phyloP scores from a whole-genome alignment of 2,888 invertebrate species.

The Operophtera brumata region DNA sequence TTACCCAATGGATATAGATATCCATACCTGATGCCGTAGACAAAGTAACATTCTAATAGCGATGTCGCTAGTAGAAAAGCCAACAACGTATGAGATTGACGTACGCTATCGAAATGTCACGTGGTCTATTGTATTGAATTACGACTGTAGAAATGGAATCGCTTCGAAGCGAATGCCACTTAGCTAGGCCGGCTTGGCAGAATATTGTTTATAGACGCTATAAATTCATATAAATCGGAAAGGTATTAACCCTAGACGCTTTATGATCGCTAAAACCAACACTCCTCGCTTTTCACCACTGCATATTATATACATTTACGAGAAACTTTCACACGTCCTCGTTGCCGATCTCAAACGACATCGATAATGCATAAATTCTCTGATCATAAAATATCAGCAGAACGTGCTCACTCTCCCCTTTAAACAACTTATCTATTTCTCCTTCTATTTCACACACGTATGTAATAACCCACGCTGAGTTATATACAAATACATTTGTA shows the following conservation, averaged over 20 bases:
- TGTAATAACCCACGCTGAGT: too few relatives aligned
- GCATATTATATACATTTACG: constrained; percentile 11
- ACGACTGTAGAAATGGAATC: too few relatives aligned
- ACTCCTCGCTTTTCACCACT: not conserved
- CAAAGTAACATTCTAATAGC: too few relatives aligned
- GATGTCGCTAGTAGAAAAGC: too few relatives aligned
- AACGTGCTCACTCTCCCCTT: constrained; percentile 39
- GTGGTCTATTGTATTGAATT: too few relatives aligned
- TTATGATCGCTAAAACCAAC: not conserved
- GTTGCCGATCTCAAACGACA: constrained; percentile 27
- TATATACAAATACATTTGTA: constrained; percentile 22
- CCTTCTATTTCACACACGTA: constrained; percentile 28
- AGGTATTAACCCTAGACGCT: not conserved
- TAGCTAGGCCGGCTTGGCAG: too few relatives aligned
- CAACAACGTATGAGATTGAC: too few relatives aligned
- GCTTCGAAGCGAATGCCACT: too few relatives aligned
- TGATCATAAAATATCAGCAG: constrained; percentile 37
- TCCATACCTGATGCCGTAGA: too few relatives aligned
- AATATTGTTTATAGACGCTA: not conserved
- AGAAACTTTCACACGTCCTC: constrained; percentile 26
- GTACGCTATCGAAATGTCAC: too few relatives aligned
- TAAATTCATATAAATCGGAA: not conserved
- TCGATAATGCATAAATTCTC: constrained; percentile 39
- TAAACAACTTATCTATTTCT: constrained; percentile 34
- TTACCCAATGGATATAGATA: too few relatives aligned